Conservation (phyloP, 2,113 vertebrate genomes). For the Callithrix jacchus region DNA sequence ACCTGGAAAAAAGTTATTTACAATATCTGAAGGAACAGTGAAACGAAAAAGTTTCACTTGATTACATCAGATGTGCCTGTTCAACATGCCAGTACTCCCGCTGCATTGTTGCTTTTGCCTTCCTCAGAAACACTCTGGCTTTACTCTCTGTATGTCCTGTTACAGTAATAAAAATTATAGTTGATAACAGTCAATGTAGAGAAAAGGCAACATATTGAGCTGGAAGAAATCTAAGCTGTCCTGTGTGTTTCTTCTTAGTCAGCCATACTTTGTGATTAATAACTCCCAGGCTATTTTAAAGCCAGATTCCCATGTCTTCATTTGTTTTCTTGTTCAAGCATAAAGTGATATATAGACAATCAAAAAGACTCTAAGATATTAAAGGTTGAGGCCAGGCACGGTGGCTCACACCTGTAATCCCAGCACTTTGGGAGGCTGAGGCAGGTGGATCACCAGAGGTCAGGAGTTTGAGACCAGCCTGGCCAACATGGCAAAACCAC, state of each 20-base stretch:
- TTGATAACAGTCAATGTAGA: background rate
- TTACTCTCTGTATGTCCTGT: background rate
- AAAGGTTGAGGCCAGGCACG: background rate
- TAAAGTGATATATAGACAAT: background rate
- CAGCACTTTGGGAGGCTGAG: too few relatives aligned
- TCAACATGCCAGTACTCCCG: background rate
- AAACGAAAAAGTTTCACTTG: background rate
- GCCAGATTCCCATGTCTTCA: background rate
- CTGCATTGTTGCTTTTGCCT: background rate
- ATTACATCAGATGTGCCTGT: background rate
- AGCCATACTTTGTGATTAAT: background rate
- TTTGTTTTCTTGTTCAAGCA: conserved; percentile 30
- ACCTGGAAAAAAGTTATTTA: background rate
- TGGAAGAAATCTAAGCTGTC: background rate
- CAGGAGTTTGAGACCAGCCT: too few relatives aligned
- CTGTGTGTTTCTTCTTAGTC: background rate
- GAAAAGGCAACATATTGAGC: background rate
- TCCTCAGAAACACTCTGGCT: background rate
- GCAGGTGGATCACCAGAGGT: too few relatives aligned
- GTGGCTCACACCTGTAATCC: too few relatives aligned
- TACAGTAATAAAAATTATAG: background rate
- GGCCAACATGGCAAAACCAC: too few relatives aligned
- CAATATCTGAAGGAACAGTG: background rate
- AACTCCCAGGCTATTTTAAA: conserved; percentile 5
- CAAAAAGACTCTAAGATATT: background rate